Evolutionary conservation across 1,140 invertebrate genomes (phyloP).

Genomic region (Drosophila parabipectinata): DNA sequence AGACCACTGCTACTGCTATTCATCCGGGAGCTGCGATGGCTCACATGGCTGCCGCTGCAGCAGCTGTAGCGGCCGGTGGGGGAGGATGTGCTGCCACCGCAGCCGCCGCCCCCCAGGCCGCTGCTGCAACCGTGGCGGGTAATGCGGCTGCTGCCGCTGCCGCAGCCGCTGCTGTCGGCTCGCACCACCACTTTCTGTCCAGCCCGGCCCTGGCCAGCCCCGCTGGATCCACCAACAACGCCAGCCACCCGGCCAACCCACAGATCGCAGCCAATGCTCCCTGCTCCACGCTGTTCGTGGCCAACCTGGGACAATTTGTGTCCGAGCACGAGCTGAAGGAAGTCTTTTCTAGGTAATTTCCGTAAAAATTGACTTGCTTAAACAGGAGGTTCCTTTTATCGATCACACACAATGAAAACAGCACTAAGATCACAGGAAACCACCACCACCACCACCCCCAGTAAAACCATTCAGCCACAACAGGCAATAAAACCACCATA

Average conservation of each 20-base stretch:
- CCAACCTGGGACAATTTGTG: constrained; percentile 97
- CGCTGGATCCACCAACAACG: constrained; percentile 90
- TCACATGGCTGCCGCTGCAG: constrained; percentile 85
- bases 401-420: constrained; percentile 31
- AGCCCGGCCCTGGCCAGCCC: constrained; percentile 94
- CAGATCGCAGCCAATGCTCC: constrained; percentile 88
- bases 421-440: constrained; percentile 28
- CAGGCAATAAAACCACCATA: constrained; percentile 11
- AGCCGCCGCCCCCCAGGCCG: constrained; percentile 53
- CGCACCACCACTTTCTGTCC: constrained; percentile 89
- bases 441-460: constrained; percentile 23
- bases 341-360: constrained; percentile 96
- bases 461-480: constrained; percentile 16
- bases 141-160: constrained; percentile 75
- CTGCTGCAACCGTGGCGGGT: constrained; percentile 56
- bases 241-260: constrained; percentile 84
- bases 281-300: constrained; percentile 98
- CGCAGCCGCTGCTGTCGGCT: constrained; percentile 66
- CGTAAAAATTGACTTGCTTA: neutral
- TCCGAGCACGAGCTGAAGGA: constrained; percentile 99
- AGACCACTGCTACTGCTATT: constrained; percentile 81
- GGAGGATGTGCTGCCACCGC: constrained; percentile 46
- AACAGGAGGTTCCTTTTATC: constrained; percentile 10
- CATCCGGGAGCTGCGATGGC: constrained; percentile 91
- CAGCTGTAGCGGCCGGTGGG: constrained; percentile 55